A percentile compares a stretch with the other conserved stretches of the same genome.
These are phyloP conservation scores for Sturnus vulgaris DNA, from an alignment of 2,113 vertebrate genomes.

Conservation along the genomic window DNA sequence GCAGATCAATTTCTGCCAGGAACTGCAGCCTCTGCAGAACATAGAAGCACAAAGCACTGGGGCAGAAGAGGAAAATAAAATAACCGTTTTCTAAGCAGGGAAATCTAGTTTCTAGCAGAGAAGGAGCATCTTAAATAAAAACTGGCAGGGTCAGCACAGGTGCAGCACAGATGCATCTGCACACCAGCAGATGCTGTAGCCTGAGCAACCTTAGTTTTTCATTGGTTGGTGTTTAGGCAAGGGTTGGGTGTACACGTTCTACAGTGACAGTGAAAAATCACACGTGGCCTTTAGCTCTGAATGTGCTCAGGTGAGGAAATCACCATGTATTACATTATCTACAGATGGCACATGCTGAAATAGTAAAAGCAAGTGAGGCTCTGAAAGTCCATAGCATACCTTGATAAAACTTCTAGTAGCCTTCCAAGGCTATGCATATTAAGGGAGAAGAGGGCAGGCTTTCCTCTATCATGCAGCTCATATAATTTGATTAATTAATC, in stretches of 20 bases:
- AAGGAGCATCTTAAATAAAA: neutral
- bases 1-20: neutral
- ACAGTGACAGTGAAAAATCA: neutral
- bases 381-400: neutral
- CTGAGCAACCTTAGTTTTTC: neutral
- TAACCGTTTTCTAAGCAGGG: neutral
- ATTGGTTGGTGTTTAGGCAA: neutral
- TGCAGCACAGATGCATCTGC: neutral
- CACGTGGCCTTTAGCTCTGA: neutral
- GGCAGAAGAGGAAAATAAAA: neutral
- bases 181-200: neutral
- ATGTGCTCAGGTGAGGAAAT: neutral
- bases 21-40: neutral
- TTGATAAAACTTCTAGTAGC: neutral
- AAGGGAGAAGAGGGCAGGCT: neutral
- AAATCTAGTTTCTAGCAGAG: neutral
- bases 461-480: neutral
- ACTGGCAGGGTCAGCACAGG: neutral
- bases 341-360: neutral
- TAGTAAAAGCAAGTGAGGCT: neutral
- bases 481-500: constrained; percentile 12
- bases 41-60: neutral
- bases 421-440: constrained; percentile 4
- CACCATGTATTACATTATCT: neutral
- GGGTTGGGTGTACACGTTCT: neutral